Conservation (phyloP, 1,140 invertebrate genomes). For the Tachypleus tridentatus region DNA sequence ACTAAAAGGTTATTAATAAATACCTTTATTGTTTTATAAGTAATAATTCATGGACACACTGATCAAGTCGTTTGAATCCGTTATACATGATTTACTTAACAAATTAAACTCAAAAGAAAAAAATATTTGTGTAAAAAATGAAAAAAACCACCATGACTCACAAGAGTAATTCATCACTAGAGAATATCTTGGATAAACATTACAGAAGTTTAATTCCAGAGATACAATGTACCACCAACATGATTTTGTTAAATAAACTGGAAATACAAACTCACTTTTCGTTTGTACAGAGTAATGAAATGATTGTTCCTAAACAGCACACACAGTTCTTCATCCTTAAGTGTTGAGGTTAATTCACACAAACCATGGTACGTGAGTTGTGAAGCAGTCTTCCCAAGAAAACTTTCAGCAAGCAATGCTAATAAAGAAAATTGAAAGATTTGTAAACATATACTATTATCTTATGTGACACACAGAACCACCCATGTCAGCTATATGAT, state of each 20-base stretch:
- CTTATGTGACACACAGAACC: not conserved
- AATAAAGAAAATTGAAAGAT: conserved; percentile 15
- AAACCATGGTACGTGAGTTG: conserved; percentile 48
- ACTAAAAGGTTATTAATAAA: too few relatives aligned
- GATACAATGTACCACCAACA: not conserved
- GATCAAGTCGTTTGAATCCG: too few relatives aligned
- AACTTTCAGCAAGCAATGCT: conserved; percentile 42
- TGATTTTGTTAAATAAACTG: not conserved
- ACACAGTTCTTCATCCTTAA: conserved; percentile 42
- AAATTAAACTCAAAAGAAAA: too few relatives aligned
- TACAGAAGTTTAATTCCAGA: too few relatives aligned
- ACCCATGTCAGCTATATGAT: not conserved
- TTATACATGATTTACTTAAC: too few relatives aligned
- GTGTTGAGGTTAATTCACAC: conserved; percentile 37
- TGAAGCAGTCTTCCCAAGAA: conserved; percentile 41
- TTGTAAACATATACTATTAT: not conserved
- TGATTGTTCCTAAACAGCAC: conserved; percentile 51
- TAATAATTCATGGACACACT: too few relatives aligned
- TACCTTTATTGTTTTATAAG: too few relatives aligned
- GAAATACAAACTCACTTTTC: conserved; percentile 33
- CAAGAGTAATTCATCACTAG: too few relatives aligned
- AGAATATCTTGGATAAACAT: too few relatives aligned
- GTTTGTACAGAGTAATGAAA: conserved; percentile 44
- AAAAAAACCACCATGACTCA: too few relatives aligned
- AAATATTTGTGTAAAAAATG: too few relatives aligned